These are phyloP conservation scores for Mormyrops boulengeri DNA, from an alignment of 2,797 vertebrate species.

Conservation along the genomic window DNA sequence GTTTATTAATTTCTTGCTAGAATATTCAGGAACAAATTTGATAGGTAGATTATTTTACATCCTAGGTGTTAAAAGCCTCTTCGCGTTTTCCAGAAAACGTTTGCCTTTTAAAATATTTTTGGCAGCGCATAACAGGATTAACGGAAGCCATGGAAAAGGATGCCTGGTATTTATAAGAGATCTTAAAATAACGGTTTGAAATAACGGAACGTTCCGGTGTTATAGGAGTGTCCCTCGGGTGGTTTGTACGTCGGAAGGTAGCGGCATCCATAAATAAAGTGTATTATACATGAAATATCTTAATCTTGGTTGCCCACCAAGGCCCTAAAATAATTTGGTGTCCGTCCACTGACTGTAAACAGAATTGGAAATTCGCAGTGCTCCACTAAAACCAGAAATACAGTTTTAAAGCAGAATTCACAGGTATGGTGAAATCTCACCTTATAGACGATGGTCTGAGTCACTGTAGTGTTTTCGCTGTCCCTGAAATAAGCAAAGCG, in stretches of 20 bases:
- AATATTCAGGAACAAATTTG: not conserved
- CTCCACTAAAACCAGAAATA: not conserved
- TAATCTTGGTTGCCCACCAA: not conserved
- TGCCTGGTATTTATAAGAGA: slow-evolving; percentile 29
- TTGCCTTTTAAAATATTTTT: slow-evolving; percentile 46
- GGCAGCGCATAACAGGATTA: slow-evolving; percentile 41
- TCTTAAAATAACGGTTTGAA: slow-evolving; percentile 34
- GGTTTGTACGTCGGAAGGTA: slow-evolving; percentile 29
- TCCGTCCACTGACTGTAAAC: not conserved
- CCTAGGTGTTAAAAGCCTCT: slow-evolving; percentile 37
- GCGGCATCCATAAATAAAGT: slow-evolving; percentile 15
- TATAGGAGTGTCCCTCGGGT: slow-evolving; percentile 21
- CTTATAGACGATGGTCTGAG: not conserved
- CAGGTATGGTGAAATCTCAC: not conserved
- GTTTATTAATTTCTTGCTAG: not conserved
- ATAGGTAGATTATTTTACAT: not conserved
- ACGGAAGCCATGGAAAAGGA: slow-evolving; percentile 28
- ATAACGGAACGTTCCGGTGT: slow-evolving; percentile 23
- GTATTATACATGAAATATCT: not conserved
- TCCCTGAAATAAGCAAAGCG: not conserved
- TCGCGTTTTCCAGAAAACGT: slow-evolving; percentile 27
- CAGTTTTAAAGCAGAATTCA: not conserved
- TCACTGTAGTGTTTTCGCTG: not conserved
- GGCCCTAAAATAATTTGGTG: not conserved
- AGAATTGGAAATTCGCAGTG: not conserved